Evolutionary conservation across 1,140 invertebrate genomes (phyloP), one percentile per base, ranked within the genome.

Genomic region (Nephotettix cincticeps): DNA sequence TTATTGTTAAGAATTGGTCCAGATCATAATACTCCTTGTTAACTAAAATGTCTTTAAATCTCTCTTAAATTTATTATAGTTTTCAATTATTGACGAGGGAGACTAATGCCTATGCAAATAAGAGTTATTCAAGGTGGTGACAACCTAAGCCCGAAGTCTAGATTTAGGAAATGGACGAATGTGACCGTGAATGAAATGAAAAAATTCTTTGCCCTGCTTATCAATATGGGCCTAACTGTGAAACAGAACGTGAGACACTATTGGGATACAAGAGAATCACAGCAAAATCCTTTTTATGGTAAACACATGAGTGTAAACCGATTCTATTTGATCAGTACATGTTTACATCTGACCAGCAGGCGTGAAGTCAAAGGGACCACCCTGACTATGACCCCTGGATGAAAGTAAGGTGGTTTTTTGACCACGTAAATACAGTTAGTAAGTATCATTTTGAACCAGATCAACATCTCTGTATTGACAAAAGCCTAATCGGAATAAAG

Each of bases 361-460:
- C 54, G 19, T n/a, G 11, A 14, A 54, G n/a, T 27, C 23, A 56
- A 30, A 30, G 67, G n/a, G 47, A 25, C 45, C 54, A 28, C n/a
- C 67, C 67, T 54, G 67, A 47, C 13, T 56, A 51, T 56, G 67
- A 69, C 4, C 47, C 67, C 30, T 69, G 67, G 27, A 27, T 69
- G 21, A 69, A 69, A 28, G 47, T 69, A 14, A 19, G 47, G 21
- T 6, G 27, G n/a, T 32, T 70, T 23, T 19, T 70, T 23, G 67
- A 69, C 45, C 27, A 61, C 25, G 13, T 61, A 14, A 61, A 61
- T 28, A 3, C 13, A 9, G 2, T 4, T 27, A 45, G 23, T 23
- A 25, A 32, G 13, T 2, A 4, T 13, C 27, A 45, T 23, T 68
- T 45, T 23, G 36, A 1, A n/a, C 65, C 65, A 27, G 13, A 11